These are phyloP conservation scores for Ianthella basta DNA, from an alignment of 37 sponge, comb jelly and placozoan species.

Conservation along the genomic window DNA sequence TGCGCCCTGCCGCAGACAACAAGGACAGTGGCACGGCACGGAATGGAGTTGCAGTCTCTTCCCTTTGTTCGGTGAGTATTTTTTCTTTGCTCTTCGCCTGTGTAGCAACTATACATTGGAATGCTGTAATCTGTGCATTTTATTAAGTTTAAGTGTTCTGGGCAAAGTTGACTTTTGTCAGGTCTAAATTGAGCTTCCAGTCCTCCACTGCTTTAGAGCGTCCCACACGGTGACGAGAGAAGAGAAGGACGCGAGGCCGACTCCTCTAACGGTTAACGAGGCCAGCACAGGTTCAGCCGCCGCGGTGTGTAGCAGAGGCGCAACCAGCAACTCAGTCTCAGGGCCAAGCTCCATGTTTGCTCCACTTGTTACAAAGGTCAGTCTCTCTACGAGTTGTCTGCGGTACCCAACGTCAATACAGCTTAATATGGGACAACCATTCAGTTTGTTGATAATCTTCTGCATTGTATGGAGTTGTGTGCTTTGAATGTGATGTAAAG, in stretches of 20 bases:
- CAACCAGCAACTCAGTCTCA: not conserved
- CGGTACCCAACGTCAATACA: too few relatives aligned
- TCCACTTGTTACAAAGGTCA: not conserved
- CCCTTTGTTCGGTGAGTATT: not conserved
- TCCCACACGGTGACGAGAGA: constrained; percentile 19
- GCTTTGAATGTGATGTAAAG: too few relatives aligned
- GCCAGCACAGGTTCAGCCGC: not conserved
- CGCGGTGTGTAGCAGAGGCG: not conserved
- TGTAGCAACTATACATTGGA: too few relatives aligned
- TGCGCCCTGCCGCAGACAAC: not conserved
- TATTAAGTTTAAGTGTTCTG: not conserved
- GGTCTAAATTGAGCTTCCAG: not conserved
- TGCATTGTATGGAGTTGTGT: too few relatives aligned
- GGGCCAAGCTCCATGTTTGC: not conserved
- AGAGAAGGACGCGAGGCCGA: not conserved
- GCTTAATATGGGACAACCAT: too few relatives aligned
- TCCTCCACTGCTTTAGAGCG: not conserved
- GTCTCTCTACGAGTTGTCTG: not conserved
- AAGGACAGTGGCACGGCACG: not conserved
- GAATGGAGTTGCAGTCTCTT: not conserved
- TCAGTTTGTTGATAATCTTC: too few relatives aligned
- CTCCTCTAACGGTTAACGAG: not conserved
- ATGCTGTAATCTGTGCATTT: not conserved
- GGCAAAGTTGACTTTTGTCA: not conserved
- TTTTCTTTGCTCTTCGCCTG: too few relatives aligned